phyloP scores from a whole-genome alignment of 2,888 invertebrate genomes.

The Drosophila incognita region DNA sequence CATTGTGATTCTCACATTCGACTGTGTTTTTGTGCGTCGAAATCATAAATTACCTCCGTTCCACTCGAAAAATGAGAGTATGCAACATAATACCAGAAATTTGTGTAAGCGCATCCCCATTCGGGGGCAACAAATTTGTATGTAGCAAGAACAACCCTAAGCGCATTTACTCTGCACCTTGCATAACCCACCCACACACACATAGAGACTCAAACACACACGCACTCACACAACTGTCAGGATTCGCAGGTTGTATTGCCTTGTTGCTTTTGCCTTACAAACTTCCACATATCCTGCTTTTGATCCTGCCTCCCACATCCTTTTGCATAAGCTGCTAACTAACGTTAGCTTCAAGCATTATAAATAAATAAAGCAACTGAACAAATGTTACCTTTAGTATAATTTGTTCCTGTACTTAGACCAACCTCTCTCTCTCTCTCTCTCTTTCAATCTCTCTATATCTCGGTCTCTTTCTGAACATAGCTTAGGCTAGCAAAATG shows the following conservation, averaged over 20 bases:
- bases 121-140: conserved; percentile 15
- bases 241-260: conserved; percentile 41
- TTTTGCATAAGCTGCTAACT: conserved; percentile 38
- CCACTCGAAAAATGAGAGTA: conserved; percentile 48
- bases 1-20: conserved; percentile 22
- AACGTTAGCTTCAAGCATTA: conserved; percentile 62
- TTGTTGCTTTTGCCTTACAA: not conserved
- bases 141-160: conserved; percentile 53
- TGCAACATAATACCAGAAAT: conserved; percentile 77
- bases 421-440: not conserved
- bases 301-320: conserved; percentile 5
- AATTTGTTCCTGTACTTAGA: not conserved
- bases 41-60: conserved; percentile 73
- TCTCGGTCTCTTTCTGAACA: not conserved
- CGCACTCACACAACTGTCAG: conserved; percentile 46
- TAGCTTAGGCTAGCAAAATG: not conserved
- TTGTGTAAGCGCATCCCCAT: conserved; percentile 62
- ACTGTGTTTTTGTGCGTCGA: conserved; percentile 49
- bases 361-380: conserved; percentile 65
- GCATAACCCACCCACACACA: conserved; percentile 24
- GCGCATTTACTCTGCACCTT: conserved; percentile 67
- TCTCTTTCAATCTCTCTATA: too few species aligned
- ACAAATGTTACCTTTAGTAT: conserved; percentile 50
- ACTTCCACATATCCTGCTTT: conserved; percentile 6
- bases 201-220: not conserved